phyloP scores from a whole-genome alignment of 2,888 invertebrate genomes.

The Drosophila flavopinicola region DNA sequence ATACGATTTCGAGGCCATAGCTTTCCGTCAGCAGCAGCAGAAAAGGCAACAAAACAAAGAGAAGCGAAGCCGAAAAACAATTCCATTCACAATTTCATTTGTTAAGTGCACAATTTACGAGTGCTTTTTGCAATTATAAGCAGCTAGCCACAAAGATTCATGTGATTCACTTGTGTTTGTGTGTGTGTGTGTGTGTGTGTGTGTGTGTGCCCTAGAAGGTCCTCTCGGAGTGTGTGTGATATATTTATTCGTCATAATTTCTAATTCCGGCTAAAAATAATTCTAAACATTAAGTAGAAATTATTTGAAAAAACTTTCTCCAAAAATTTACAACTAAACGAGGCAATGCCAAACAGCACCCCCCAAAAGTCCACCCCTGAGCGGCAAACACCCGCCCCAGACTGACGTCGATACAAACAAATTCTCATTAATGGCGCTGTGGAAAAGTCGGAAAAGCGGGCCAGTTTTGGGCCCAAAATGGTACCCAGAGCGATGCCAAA shows the following conservation, averaged over 20 bases:
- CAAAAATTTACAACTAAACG: constrained; percentile 77
- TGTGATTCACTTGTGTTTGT: constrained; percentile 42
- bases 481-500: constrained; percentile 60
- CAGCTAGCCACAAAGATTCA: constrained; percentile 27
- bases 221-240: constrained; percentile 63
- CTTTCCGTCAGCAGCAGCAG: background rate
- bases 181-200: too few species aligned
- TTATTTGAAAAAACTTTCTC: constrained; percentile 82
- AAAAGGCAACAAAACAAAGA: constrained; percentile 1
- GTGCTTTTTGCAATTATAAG: constrained; percentile 54
- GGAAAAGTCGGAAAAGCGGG: constrained; percentile 45
- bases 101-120: constrained; percentile 72
- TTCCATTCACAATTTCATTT: constrained; percentile 54
- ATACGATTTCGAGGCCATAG: background rate
- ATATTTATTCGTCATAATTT: constrained; percentile 80
- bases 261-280: constrained; percentile 79
- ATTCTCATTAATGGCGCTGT: constrained; percentile 81
- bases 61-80: constrained; percentile 26
- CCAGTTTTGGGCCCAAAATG: constrained; percentile 51
- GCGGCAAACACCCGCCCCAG: constrained; percentile 19
- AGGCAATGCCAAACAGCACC: constrained; percentile 23
- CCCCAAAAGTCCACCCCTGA: background rate
- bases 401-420: constrained; percentile 81
- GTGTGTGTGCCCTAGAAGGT: too few species aligned
- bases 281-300: constrained; percentile 83